Conservation (phyloP, 1,140 invertebrate species). For the Drosophila athabasca region DNA sequence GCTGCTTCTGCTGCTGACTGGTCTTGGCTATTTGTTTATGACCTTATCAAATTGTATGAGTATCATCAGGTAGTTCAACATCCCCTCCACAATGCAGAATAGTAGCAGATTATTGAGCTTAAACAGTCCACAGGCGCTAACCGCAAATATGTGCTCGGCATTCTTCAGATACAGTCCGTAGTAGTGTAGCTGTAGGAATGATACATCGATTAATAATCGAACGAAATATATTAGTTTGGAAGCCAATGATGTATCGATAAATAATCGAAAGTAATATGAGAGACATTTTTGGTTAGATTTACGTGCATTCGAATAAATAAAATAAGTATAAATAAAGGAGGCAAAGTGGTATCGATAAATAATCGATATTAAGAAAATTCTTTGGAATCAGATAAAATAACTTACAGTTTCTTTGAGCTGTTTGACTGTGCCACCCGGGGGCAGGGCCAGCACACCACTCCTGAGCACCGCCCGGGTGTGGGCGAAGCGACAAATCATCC, state of each 20-base stretch:
- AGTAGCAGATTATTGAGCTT: constrained; percentile 59
- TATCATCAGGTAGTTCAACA: constrained; percentile 63
- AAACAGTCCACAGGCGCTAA: constrained; percentile 59
- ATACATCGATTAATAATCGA: constrained; percentile 7
- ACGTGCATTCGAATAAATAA: too few relatives aligned
- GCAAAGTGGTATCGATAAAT: too few relatives aligned
- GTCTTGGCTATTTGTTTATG: constrained; percentile 47
- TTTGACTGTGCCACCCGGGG: constrained; percentile 19
- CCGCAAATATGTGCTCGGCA: constrained; percentile 36
- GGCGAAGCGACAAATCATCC: constrained; percentile 6
- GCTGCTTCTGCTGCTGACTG: neutral
- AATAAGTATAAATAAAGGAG: too few relatives aligned
- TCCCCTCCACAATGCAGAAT: constrained; percentile 50
- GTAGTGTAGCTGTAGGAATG: constrained; percentile 38
- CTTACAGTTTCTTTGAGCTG: constrained; percentile 47
- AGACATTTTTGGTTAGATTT: too few relatives aligned
- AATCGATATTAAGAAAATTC: too few relatives aligned
- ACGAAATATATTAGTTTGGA: too few relatives aligned
- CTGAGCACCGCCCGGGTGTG: constrained; percentile 13
- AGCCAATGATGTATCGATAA: too few relatives aligned
- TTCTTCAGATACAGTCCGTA: constrained; percentile 58
- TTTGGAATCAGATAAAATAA: neutral
- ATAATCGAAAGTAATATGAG: too few relatives aligned
- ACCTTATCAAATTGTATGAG: constrained; percentile 75
- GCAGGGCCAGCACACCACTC: neutral